Conservation (phyloP, 1,140 invertebrate genomes). For the Colletes gigas region DNA sequence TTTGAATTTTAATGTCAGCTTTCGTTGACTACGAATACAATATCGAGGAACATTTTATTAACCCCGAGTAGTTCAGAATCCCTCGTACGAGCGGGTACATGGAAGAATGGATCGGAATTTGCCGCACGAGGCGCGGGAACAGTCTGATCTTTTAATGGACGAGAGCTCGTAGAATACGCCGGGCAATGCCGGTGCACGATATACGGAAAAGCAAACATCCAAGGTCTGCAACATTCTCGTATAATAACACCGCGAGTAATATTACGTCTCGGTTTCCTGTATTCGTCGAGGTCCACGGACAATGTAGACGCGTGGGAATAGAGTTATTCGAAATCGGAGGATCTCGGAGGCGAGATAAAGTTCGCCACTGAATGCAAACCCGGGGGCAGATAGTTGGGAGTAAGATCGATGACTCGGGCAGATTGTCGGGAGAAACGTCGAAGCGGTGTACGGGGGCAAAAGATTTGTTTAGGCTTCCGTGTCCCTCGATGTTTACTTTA, state of each 20-base stretch:
- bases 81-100: neutral
- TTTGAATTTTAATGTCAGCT: too few relatives aligned
- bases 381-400: neutral
- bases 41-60: too few relatives aligned
- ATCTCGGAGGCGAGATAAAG: neutral
- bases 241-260: neutral
- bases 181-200: neutral
- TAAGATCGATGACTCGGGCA: neutral
- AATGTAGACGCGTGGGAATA: neutral
- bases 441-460: neutral
- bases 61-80: too few relatives aligned
- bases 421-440: neutral
- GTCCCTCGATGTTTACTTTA: constrained; percentile 23
- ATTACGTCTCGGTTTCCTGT: neutral
- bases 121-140: constrained; percentile 8
- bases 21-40: too few relatives aligned
- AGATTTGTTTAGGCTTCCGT: constrained; percentile 45
- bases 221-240: neutral
- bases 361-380: neutral
- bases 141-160: constrained; percentile 30
- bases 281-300: neutral
- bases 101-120: constrained; percentile 22
- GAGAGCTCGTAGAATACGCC: neutral
- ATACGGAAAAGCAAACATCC: neutral
- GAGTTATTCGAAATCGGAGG: neutral